Evolutionary conservation across 1,140 invertebrate genomes (phyloP), one percentile per base, ranked within the genome.

Genomic region (Ganaspis sp.): DNA sequence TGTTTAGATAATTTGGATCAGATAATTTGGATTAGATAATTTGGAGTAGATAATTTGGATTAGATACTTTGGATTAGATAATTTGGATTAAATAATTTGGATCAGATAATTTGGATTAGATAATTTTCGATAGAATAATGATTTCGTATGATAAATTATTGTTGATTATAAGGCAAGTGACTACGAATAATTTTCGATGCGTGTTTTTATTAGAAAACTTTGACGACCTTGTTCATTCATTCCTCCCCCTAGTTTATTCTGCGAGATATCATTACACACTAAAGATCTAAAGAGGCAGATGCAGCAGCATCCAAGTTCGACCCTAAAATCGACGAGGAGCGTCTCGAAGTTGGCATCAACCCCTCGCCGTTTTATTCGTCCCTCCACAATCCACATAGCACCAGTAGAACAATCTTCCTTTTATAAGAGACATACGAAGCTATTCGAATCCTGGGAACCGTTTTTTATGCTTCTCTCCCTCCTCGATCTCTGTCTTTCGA

Each of bases 361-460:
- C 75, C 71, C 82, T 81, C 80, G 64, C 74, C 80, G 80, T 75
- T 83, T 82, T 81, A 84, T 83, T 74, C 81, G 84, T 84, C 85
- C 86, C 82, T 76, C 83, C 81, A 70, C 80, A 70, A 81, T 76
- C 83, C 81, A 70, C 80, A 70, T 84, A 82, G 58, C 15, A 64
- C 23, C 58, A 26, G 58, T 26, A 64, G 83, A 84, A 87, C 85
- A 85, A 88, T 89, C 87, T 89, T 89, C 86, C 84, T 82, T 88
- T 89, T 88, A 86, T 87, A 83, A 58, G 81, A 85, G 87, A 88
- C 84, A 88, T 85, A 82, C 84, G 87, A 88, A 86, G 85, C 88
- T 80, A 87, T 89, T 89, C 84, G 87, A 88, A 86, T 88, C 88
- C 87, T 89, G 88, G 88, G 88, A 89, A 89, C 88, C 84, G 84